Evolutionary conservation across 2,888 invertebrate genomes (phyloP), one percentile per base, ranked within the genome.

Genomic region (Nomada ferruginata): DNA sequence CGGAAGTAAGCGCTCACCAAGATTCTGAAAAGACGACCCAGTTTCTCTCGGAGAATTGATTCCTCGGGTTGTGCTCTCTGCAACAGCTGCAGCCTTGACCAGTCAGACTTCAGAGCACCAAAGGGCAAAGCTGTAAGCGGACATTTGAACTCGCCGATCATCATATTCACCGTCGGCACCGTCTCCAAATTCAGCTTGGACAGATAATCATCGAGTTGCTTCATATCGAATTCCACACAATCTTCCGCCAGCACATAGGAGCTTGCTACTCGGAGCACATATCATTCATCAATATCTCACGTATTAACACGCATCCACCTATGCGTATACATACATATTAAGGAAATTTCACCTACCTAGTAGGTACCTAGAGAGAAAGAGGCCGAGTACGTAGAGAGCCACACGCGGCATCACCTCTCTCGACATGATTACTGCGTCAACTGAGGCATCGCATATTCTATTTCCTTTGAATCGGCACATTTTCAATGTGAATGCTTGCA

Each of bases 101-200:
- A 92, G 57, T 92, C 92, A 1, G 89, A 85, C 26, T 75, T 74
- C 0, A 89, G 70, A 20, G 83, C 75, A 10, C 92, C 92, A 36
- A 91, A 91, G 4, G 90, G 91, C 73, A 76, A 53, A 23, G 77
- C 59, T 13, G 74, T 66, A 36, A 66, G 60, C 53, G 77, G 76
- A 29, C 82, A 82, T 53, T 81, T 53, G 65, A 83, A 87, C 53
- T 61, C 83, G 47, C 52, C 70, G 20, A 44, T 61, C 81, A 78
- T 87, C 70, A 77, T 76, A 53, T 85, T 76, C 42, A 81, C 55
- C n/a, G 72, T 75, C 50, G 85, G 47, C 42, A 76, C 79, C 15
- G 86, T 65, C 55, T 66, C 20, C 13, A 78, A 47, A 57, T 84
- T 63, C n/a, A 87, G 72, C 18, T 63, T 59, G 10, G 84, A 74